Conservation (phyloP, 2,888 invertebrate species). For the Leucoptera coffeella region DNA sequence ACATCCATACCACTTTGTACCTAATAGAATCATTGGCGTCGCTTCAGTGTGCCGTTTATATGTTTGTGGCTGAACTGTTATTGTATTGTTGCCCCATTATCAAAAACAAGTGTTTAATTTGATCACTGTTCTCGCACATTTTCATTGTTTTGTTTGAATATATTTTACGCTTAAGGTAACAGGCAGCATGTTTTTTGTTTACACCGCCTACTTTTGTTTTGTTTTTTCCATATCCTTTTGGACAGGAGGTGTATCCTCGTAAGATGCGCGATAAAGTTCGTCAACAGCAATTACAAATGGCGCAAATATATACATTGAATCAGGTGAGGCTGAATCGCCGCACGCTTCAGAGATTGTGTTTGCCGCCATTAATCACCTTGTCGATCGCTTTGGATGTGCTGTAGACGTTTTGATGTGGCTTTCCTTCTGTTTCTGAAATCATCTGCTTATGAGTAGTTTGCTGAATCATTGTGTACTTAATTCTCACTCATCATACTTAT, state of each 20-base stretch:
- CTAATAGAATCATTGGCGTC: conserved; percentile 14
- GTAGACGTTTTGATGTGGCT: conserved; percentile 14
- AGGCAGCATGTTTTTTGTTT: conserved; percentile 48
- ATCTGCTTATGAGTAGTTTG: too few species aligned
- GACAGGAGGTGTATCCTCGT: conserved; percentile 74
- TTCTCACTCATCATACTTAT: too few species aligned
- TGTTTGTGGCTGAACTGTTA: too few species aligned
- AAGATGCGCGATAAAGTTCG: conserved; percentile 77
- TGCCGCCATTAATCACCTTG: conserved; percentile 19
- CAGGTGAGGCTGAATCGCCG: conserved; percentile 48
- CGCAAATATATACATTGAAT: conserved; percentile 49
- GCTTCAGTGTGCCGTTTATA: conserved; percentile 30
- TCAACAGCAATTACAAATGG: conserved; percentile 58
- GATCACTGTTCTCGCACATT: too few species aligned
- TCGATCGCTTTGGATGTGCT: conserved; percentile 55
- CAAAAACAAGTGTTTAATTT: too few species aligned
- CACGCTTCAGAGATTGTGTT: conserved; percentile 30
- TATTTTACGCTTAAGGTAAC: conserved; percentile 10
- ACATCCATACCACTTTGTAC: conserved; percentile 40
- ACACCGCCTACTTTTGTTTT: conserved; percentile 46
- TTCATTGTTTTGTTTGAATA: too few species aligned
- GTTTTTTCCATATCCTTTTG: conserved; percentile 52
- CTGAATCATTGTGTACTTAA: too few species aligned
- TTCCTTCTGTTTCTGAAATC: not conserved
- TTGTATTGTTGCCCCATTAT: too few species aligned